Conservation (phyloP, 2,797 vertebrate species). For the Acanthiza pusilla region DNA sequence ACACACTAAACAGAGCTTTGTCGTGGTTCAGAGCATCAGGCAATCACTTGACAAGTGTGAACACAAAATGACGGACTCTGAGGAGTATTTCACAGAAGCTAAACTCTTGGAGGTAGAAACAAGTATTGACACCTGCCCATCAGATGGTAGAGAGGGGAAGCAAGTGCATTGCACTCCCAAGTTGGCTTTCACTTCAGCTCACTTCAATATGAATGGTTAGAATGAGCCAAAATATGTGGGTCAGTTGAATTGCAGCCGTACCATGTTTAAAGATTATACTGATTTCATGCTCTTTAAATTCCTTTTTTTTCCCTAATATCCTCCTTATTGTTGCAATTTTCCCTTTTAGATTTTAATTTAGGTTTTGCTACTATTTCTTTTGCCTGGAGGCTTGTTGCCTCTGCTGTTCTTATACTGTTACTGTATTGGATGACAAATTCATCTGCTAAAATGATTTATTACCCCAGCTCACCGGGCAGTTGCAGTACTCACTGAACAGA, state of each 20-base stretch:
- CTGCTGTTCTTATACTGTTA: conserved; percentile 11
- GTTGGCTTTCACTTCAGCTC: conserved; percentile 6
- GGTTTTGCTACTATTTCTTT: background rate
- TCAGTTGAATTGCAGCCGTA: conserved; percentile 37
- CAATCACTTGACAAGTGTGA: conserved; percentile 6
- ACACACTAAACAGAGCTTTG: background rate
- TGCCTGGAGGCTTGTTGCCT: conserved; percentile 45
- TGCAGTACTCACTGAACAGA: conserved; percentile 40
- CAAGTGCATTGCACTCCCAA: background rate
- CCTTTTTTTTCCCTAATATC: conserved; percentile 12
- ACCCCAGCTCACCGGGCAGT: conserved; percentile 14
- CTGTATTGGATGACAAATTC: conserved; percentile 56
- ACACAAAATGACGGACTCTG: background rate
- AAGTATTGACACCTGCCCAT: conserved; percentile 23
- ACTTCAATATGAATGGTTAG: conserved; percentile 11
- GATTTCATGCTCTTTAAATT: conserved; percentile 15
- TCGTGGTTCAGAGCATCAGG: conserved; percentile 10
- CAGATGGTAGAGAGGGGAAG: conserved; percentile 1
- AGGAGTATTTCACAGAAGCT: conserved; percentile 23
- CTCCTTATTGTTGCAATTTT: conserved; percentile 24
- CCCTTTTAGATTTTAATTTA: conserved; percentile 41
- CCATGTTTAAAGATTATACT: conserved; percentile 44
- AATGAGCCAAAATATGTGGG: conserved; percentile 35
- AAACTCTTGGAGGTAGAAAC: conserved; percentile 6
- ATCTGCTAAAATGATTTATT: conserved; percentile 69